phyloP scores from a whole-genome alignment of 2,113 vertebrate species.

The Charadrius vociferus region DNA sequence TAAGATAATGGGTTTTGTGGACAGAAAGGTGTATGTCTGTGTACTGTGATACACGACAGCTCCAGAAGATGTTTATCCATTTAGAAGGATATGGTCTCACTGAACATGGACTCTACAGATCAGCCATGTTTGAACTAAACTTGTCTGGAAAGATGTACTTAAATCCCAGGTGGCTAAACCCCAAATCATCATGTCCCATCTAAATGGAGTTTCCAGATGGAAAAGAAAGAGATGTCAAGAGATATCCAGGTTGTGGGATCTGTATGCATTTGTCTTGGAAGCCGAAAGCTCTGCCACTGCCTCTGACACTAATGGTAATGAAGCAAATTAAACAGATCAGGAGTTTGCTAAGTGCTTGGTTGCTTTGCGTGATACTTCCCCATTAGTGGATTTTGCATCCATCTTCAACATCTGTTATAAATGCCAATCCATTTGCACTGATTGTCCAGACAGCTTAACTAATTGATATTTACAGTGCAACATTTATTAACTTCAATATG shows the following conservation, averaged over 20 bases:
- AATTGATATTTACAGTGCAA: background rate
- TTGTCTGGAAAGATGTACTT: background rate
- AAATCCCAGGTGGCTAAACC: background rate
- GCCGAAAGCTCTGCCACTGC: background rate
- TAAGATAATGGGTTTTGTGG: fast-evolving
- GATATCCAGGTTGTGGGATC: background rate
- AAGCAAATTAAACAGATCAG: background rate
- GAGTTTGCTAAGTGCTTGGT: background rate
- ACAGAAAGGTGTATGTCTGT: background rate
- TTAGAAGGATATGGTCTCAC: background rate
- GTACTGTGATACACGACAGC: background rate
- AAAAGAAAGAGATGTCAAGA: background rate
- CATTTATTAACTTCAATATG: background rate
- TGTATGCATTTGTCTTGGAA: background rate
- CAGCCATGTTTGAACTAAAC: background rate
- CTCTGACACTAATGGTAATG: background rate
- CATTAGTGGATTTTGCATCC: background rate
- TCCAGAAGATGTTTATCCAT: background rate
- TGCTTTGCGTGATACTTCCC: background rate
- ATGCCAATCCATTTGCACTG: background rate
- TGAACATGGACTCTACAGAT: background rate
- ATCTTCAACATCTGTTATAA: background rate
- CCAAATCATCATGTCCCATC: background rate
- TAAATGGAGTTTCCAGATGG: background rate
- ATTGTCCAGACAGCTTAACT: background rate